These are phyloP conservation scores for Seriola rivoliana DNA, from an alignment of 2,113 vertebrate genomes.

Conservation along the genomic window DNA sequence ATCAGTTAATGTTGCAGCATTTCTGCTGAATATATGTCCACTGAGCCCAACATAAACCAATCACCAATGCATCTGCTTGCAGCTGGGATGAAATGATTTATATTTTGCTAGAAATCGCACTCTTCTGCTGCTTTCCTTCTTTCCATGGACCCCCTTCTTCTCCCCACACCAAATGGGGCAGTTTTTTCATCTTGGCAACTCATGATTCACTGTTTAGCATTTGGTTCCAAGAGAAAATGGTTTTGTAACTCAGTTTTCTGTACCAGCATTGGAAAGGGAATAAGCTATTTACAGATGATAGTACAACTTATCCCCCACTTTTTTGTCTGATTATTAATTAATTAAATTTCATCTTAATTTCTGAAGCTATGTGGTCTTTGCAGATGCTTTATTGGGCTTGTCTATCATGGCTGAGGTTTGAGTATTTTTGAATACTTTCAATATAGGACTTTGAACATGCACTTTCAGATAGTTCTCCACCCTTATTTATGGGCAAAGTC, in stretches of 20 bases:
- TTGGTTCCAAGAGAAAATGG: constrained; percentile 4
- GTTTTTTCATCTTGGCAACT: not conserved
- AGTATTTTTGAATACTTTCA: not conserved
- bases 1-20: not conserved
- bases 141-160: not conserved
- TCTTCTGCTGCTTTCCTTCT: not conserved
- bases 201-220: constrained; percentile 2
- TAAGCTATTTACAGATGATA: not conserved
- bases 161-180: not conserved
- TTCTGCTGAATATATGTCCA: not conserved
- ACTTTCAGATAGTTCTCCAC: too few species aligned
- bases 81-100: not conserved
- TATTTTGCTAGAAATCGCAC: not conserved
- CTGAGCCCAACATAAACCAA: not conserved
- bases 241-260: constrained; percentile 38
- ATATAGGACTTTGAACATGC: too few species aligned
- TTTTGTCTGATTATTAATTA: constrained; percentile 39
- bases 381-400: constrained; percentile 26
- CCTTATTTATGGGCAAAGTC: not conserved
- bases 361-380: constrained; percentile 34
- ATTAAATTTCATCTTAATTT: constrained; percentile 52
- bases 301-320: constrained; percentile 9
- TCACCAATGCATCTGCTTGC: not conserved
- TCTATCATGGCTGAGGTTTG: not conserved
- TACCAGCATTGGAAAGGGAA: constrained; percentile 8